Percentiles rank a stretch among this genome's conserved stretches.
phyloP scores from a whole-genome alignment of 1,140 invertebrate genomes.

The Halesus radiatus region DNA sequence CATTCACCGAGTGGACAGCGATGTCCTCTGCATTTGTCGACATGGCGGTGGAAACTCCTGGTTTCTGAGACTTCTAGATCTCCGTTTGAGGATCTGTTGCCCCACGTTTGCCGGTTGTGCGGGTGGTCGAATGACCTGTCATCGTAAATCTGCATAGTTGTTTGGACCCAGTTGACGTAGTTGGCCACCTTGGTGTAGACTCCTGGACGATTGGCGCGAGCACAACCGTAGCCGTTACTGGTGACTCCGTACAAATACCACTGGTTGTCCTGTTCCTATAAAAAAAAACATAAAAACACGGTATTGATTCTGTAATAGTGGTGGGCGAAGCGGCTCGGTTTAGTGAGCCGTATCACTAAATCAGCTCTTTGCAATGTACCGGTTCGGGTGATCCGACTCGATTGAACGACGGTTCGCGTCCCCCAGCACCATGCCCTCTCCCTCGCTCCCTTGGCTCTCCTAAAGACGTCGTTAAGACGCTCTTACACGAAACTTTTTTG shows the following conservation, averaged over 20 bases:
- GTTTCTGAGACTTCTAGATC: conserved; percentile 67
- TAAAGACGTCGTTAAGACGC: too few relatives aligned
- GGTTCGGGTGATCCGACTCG: too few relatives aligned
- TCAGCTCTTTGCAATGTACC: too few relatives aligned
- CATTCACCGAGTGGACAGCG: conserved; percentile 84
- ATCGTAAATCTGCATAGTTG: conserved; percentile 64
- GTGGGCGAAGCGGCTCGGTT: too few relatives aligned
- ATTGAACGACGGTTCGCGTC: too few relatives aligned
- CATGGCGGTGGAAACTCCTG: conserved; percentile 60
- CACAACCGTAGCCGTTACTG: conserved; percentile 90
- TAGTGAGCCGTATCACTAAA: too few relatives aligned
- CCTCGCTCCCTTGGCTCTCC: too few relatives aligned
- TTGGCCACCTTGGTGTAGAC: conserved; percentile 90
- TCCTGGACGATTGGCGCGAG: conserved; percentile 84
- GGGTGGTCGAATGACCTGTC: conserved; percentile 51
- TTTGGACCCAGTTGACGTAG: conserved; percentile 84
- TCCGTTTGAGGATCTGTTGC: conserved; percentile 31
- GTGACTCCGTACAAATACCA: conserved; percentile 83
- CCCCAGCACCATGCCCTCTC: too few relatives aligned
- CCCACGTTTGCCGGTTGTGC: conserved; percentile 29
- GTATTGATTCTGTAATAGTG: too few relatives aligned
- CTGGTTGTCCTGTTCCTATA: conserved; percentile 70
- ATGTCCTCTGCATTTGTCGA: conserved; percentile 76
- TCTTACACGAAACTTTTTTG: too few relatives aligned
- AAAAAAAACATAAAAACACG: conserved; percentile 55